phyloP scores from a whole-genome alignment of 2,113 vertebrate genomes.

The Arenaria interpres region DNA sequence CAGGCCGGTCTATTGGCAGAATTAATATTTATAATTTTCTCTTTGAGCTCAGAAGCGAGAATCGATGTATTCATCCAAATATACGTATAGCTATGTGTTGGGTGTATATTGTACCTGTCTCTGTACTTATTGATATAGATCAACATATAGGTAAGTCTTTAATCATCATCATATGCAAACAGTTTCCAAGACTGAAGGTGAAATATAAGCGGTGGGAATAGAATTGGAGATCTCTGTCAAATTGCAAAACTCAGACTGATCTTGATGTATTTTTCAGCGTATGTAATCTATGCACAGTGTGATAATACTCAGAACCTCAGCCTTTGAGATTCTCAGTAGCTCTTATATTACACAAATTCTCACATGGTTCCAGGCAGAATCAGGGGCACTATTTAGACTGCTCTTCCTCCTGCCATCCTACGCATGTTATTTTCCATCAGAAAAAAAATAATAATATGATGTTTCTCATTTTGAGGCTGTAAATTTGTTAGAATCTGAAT shows the following conservation, averaged over 20 bases:
- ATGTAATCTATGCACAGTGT: neutral
- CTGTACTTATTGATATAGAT: neutral
- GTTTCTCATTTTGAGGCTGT: neutral
- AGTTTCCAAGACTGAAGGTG: neutral
- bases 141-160: neutral
- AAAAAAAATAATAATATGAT: no score
- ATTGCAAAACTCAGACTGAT: neutral
- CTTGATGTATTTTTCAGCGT: neutral
- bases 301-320: neutral
- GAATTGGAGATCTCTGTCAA: neutral
- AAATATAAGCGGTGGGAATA: neutral
- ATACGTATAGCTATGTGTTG: neutral
- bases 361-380: neutral
- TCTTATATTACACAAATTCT: neutral
- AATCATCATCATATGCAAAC: neutral
- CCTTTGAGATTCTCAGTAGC: neutral
- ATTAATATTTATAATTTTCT: constrained; percentile 9
- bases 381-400: neutral
- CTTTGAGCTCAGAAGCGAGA: neutral
- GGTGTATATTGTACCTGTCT: neutral
- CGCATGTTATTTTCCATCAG: neutral
- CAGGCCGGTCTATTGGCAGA: neutral
- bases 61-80: neutral
- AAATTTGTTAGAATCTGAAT: neutral
- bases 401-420: neutral